Conservation (phyloP, 2,113 vertebrate species). For the Oryctolagus cuniculus region DNA sequence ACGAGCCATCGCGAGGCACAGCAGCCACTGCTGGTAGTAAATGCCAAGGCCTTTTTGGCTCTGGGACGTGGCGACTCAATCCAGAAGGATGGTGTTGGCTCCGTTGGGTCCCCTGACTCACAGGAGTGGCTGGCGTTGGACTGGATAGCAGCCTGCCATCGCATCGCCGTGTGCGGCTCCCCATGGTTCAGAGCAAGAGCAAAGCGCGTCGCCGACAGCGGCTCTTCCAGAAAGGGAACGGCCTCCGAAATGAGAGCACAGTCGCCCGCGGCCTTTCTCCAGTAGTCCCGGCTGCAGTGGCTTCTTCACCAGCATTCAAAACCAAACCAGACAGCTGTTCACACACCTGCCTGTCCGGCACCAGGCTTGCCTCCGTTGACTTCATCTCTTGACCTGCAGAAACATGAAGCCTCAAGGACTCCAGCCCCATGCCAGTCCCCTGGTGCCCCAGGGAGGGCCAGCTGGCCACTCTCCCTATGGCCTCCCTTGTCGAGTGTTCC, state of each 20-base stretch:
- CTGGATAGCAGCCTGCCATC: not conserved
- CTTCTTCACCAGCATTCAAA: conserved; percentile 62
- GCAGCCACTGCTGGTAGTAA: not conserved
- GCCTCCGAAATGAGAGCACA: rapidly evolving
- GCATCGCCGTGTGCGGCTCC: not conserved
- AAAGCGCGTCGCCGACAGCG: rapidly evolving
- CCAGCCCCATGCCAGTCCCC: rapidly evolving
- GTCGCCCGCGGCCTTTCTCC: not conserved
- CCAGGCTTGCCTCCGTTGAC: not conserved
- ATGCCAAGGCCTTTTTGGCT: conserved; percentile 18
- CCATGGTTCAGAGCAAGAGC: not conserved
- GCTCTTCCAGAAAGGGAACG: not conserved
- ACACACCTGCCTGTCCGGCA: not conserved
- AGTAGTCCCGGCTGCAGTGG: not conserved
- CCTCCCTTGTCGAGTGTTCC: not conserved
- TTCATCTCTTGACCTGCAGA: conserved; percentile 25
- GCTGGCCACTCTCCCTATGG: not conserved
- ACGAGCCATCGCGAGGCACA: rapidly evolving
- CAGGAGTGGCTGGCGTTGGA: not conserved
- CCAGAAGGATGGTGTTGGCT: conserved; percentile 18
- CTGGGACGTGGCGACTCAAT: not conserved
- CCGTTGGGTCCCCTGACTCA: not conserved
- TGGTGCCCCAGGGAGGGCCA: not conserved
- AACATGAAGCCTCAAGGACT: not conserved
- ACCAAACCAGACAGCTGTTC: conserved; percentile 20